phyloP scores from a whole-genome alignment of 1,140 invertebrate genomes.

The Aleiodes sp. region DNA sequence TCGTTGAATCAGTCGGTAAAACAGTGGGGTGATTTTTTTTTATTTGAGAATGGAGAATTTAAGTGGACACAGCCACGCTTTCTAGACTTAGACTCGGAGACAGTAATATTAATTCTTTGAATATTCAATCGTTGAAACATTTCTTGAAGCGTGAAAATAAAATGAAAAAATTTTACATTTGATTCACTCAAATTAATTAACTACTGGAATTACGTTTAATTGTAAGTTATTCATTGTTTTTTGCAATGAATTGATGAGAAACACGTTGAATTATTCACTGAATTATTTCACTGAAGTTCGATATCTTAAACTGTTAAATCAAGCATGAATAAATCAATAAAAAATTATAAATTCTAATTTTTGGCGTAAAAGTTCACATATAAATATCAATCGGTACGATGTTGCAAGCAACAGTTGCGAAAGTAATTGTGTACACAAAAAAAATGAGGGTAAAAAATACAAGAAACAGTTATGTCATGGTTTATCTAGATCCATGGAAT shows the following conservation, averaged over 20 bases:
- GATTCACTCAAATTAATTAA: no score
- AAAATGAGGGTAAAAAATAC: background rate
- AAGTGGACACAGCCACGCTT: background rate
- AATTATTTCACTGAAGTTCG: no score
- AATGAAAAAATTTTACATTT: background rate
- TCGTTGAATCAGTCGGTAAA: background rate
- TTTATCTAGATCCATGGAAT: conserved; percentile 12
- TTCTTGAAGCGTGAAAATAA: background rate
- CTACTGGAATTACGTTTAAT: no score
- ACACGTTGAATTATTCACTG: no score
- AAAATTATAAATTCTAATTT: no score
- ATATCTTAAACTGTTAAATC: no score
- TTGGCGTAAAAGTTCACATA: conserved; percentile 13
- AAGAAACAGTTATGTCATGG: conserved; percentile 4
- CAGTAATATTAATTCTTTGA: background rate
- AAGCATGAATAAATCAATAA: no score
- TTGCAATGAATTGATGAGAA: no score
- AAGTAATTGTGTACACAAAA: background rate
- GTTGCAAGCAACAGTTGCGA: background rate
- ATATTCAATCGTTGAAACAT: no score
- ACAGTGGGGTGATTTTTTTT: background rate
- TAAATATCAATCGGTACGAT: conserved; percentile 14
- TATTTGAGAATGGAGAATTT: background rate
- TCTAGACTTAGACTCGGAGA: background rate
- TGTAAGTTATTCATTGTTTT: no score